These are phyloP conservation scores for Centrocercus urophasianus DNA, from an alignment of 2,113 vertebrate species.

Conservation along the genomic window DNA sequence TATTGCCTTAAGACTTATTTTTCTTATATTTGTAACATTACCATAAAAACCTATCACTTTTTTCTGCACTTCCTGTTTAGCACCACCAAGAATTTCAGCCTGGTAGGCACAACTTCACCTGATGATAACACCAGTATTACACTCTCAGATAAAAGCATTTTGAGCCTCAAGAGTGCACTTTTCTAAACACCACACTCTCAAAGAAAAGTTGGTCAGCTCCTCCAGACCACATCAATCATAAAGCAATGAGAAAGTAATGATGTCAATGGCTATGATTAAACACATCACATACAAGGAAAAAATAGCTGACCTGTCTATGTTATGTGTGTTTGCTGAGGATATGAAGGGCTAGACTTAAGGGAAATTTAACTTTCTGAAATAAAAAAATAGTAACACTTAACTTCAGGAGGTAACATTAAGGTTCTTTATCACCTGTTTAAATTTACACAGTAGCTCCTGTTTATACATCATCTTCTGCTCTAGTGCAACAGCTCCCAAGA, in stretches of 20 bases:
- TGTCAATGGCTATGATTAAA: not conserved
- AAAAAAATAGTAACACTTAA: not conserved
- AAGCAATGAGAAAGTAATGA: not conserved
- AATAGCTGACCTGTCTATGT: not conserved
- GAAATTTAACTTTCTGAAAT: not conserved
- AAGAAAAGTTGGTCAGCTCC: conserved; percentile 9
- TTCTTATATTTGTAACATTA: not conserved
- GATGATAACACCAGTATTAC: not conserved
- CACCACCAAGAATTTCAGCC: not conserved
- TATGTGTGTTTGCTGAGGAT: not conserved
- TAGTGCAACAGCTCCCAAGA: not conserved
- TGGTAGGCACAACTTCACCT: not conserved
- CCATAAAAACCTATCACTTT: not conserved
- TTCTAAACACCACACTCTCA: not conserved
- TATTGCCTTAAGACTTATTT: not conserved
- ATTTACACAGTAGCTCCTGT: not conserved
- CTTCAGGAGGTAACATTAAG: not conserved
- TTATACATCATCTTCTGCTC: not conserved
- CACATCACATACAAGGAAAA: not conserved
- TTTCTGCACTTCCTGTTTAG: conserved; percentile 27
- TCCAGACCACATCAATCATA: not conserved
- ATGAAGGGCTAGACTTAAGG: not conserved
- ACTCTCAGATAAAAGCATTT: not conserved
- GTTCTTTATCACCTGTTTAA: not conserved
- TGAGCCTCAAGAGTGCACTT: not conserved